phyloP scores from a whole-genome alignment of 2,888 invertebrate species.

The Cantharis nigra region DNA sequence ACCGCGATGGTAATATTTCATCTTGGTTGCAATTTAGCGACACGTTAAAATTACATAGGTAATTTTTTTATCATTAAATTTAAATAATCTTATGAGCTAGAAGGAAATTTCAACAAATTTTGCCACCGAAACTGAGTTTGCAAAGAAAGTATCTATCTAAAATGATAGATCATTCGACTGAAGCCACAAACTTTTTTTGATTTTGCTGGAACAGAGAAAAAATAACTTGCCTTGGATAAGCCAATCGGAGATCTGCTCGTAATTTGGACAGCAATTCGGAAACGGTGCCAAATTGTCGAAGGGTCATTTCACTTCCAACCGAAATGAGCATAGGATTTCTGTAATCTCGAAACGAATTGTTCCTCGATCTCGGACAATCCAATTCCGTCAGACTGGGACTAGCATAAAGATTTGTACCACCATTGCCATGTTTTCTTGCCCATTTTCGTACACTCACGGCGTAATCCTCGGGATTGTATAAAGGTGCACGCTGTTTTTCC shows the following conservation, averaged over 20 bases:
- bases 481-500: constrained; percentile 85
- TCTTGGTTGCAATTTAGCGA: not conserved
- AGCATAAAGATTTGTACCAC: constrained; percentile 46
- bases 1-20: not conserved
- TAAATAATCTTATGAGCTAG: not conserved
- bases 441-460: constrained; percentile 79
- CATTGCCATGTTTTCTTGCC: constrained; percentile 67
- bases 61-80: not conserved
- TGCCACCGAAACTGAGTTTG: too few relatives aligned
- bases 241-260: constrained; percentile 80
- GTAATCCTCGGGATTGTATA: constrained; percentile 91
- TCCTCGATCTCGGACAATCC: constrained; percentile 43
- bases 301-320: constrained; percentile 80
- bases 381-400: constrained; percentile 41
- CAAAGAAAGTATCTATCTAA: too few relatives aligned
- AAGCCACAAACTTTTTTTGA: too few relatives aligned
- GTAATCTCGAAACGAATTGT: constrained; percentile 49
- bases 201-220: too few relatives aligned
- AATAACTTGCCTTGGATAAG: constrained; percentile 85
- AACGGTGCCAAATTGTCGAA: constrained; percentile 84
- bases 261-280: constrained; percentile 87
- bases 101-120: too few relatives aligned
- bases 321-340: constrained; percentile 73
- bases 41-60: not conserved
- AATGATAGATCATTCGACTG: too few relatives aligned